phyloP scores from a whole-genome alignment of 92 coral and sea anemone genomes.

The Paramuricea clavata region DNA sequence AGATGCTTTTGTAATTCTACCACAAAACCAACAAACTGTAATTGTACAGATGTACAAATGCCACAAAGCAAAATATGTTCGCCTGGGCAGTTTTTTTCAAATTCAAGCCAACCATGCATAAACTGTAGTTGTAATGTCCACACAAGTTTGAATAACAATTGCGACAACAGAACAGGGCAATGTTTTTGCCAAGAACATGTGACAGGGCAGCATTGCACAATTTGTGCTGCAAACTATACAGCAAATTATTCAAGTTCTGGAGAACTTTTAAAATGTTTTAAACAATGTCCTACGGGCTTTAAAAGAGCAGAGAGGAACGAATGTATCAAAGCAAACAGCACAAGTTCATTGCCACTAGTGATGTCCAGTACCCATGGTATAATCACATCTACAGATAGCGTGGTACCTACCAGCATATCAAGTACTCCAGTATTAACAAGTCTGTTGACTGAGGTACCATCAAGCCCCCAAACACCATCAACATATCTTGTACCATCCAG shows the following conservation, averaged over 20 bases:
- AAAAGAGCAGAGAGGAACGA: background rate
- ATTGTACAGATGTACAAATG: background rate
- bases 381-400: background rate
- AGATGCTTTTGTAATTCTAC: constrained; percentile 18
- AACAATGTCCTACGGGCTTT: constrained; percentile 18
- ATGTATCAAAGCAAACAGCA: constrained; percentile 2
- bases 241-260: constrained; percentile 31
- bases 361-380: background rate
- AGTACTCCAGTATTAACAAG: background rate
- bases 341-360: background rate
- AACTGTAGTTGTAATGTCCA: constrained; percentile 79
- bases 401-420: background rate
- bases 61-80: background rate
- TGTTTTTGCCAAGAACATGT: constrained; percentile 88
- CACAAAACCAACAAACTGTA: background rate
- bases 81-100: constrained; percentile 15
- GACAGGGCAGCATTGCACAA: constrained; percentile 80
- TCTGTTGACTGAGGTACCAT: background rate
- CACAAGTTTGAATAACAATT: constrained; percentile 85
- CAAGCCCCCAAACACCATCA: background rate
- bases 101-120: background rate
- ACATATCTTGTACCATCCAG: background rate
- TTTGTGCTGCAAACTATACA: constrained; percentile 54
- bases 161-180: constrained; percentile 78
- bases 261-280: constrained; percentile 12